Evolutionary conservation across 2,113 vertebrate species (phyloP).

Genomic region (Ctenodactylus gundi): DNA sequence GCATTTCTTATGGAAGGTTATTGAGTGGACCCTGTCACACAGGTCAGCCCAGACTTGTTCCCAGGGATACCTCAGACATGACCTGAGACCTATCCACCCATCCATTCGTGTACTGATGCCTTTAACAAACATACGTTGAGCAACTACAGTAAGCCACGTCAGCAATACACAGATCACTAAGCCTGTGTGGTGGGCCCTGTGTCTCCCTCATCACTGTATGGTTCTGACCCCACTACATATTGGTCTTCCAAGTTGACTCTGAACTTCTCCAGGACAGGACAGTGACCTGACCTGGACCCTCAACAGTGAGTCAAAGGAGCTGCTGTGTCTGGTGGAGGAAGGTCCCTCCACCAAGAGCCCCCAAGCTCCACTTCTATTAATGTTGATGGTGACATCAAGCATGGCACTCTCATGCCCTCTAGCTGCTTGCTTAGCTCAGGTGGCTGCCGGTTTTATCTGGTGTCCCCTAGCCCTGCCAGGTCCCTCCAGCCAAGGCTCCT

Average conservation of each 20-base stretch:
- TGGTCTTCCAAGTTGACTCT: neutral
- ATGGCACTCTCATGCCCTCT: no score
- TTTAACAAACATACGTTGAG: neutral
- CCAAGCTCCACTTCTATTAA: neutral
- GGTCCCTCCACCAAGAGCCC: neutral
- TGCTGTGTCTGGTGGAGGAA: rapidly evolving
- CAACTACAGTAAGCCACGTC: neutral
- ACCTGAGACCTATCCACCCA: neutral
- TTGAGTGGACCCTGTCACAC: no score
- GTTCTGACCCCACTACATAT: neutral
- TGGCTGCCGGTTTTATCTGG: neutral
- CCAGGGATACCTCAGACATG: neutral
- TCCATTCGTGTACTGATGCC: neutral
- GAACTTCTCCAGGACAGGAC: neutral
- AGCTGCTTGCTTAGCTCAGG: neutral
- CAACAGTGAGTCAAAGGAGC: neutral
- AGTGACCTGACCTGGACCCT: neutral
- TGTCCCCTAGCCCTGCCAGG: rapidly evolving
- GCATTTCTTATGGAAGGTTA: neutral
- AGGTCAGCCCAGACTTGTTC: neutral
- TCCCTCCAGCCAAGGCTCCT: neutral
- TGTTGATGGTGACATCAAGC: no score
- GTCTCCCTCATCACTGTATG: no score
- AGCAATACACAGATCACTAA: no score
- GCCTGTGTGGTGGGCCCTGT: neutral